Conservation (phyloP, 2,113 vertebrate genomes). For the Aegotheles bennettii region DNA sequence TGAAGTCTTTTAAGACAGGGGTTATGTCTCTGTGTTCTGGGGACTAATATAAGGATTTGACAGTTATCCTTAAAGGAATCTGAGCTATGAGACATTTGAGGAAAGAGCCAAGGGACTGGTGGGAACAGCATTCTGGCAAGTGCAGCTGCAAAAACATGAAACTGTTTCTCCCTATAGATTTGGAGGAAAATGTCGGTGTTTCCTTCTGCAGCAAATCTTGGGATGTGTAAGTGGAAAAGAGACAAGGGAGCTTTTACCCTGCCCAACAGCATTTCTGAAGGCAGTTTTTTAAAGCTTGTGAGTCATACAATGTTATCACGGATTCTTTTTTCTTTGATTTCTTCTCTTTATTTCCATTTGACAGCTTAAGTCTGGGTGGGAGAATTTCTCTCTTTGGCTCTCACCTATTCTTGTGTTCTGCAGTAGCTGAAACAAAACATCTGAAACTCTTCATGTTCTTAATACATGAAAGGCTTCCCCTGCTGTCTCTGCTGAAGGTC, state of each 20-base stretch:
- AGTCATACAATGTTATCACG: not conserved
- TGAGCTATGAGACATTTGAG: slow-evolving; percentile 21
- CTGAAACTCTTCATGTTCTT: not conserved
- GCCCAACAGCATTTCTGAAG: not conserved
- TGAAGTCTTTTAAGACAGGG: not conserved
- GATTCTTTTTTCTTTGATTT: not conserved
- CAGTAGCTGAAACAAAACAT: not conserved
- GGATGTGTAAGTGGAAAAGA: slow-evolving; percentile 10
- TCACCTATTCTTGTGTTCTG: not conserved
- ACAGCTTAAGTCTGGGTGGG: not conserved
- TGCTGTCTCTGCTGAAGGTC: not conserved
- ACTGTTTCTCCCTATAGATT: slow-evolving; percentile 37
- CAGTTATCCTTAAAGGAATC: slow-evolving; percentile 2
- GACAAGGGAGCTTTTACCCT: not conserved
- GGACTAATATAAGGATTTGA: not conserved
- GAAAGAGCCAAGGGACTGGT: not conserved
- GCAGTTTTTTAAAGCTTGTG: not conserved
- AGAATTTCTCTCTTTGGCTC: not conserved
- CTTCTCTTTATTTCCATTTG: not conserved
- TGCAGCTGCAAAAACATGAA: slow-evolving; percentile 54
- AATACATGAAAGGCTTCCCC: not conserved
- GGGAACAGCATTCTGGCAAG: slow-evolving; percentile 12
- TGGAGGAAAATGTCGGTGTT: not conserved
- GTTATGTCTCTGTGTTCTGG: not conserved
- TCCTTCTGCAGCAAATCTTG: not conserved